These are phyloP conservation scores for Hipposideros armiger DNA, from an alignment of 2,113 vertebrate species.

Conservation along the genomic window DNA sequence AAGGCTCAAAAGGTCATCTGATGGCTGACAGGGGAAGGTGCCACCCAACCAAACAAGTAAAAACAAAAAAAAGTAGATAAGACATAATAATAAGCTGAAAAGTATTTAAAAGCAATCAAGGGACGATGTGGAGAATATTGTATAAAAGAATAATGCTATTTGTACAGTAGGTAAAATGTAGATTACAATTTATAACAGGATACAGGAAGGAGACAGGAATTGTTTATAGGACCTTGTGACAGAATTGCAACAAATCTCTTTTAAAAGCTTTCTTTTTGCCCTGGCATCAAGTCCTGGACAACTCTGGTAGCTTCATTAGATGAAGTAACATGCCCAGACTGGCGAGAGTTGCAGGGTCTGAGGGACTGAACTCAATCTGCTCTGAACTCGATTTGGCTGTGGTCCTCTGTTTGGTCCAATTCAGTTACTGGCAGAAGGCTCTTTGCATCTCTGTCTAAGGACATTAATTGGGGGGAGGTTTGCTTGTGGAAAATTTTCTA, in stretches of 20 bases:
- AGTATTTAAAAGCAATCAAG: conserved; percentile 86
- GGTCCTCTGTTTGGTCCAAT: conserved; percentile 67
- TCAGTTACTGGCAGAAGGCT: conserved; percentile 63
- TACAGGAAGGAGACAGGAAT: conserved; percentile 88
- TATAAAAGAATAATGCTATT: conserved; percentile 87
- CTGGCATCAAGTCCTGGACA: conserved; percentile 85
- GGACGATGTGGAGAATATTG: conserved; percentile 70
- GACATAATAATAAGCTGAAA: conserved; percentile 75
- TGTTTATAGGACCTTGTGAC: conserved; percentile 85
- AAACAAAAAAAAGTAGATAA: conserved; percentile 68
- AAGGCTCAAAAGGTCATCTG: neutral
- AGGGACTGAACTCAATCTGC: conserved; percentile 79
- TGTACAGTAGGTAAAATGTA: conserved; percentile 84
- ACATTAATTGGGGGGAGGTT: conserved; percentile 73
- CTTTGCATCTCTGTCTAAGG: conserved; percentile 54
- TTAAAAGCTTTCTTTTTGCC: conserved; percentile 85
- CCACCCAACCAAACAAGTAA: conserved; percentile 65
- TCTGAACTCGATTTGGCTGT: conserved; percentile 75
- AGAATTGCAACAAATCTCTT: conserved; percentile 87
- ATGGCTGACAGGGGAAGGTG: conserved; percentile 72
- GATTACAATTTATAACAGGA: conserved; percentile 89
- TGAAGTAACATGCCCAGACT: conserved; percentile 76
- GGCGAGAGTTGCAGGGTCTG: conserved; percentile 73
- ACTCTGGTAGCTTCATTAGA: conserved; percentile 79
- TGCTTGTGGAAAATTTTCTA: conserved; percentile 78